Base-by-base conservation (phyloP, 2,888 invertebrate species). In the Lypha dubia region DNA sequence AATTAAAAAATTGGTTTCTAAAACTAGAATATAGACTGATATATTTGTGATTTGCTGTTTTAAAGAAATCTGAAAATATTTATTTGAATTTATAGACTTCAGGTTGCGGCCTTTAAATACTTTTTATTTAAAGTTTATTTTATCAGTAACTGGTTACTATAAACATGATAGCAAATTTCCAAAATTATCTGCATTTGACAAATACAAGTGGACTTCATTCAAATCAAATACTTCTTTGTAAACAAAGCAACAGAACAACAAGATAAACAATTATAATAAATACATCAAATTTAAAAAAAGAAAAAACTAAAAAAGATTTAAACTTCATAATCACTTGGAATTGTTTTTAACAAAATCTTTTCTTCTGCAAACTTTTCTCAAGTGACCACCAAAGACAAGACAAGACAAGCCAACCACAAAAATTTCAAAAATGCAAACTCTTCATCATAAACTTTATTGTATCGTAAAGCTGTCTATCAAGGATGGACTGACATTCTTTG, bases 201-300 rank as follows among this genome's bases (percentile, higher is more conserved):
- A 82, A 76, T n/a, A 60, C 71, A 81, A 81, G 81, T 81, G 81
- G 63, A 76, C 28, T 53, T 41, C 38, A n/a, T n/a, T n/a, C n/a
- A n/a, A n/a, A n/a, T n/a, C n/a, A n/a, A n/a, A n/a, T n/a, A n/a
- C n/a, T n/a, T n/a, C n/a, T n/a, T n/a, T n/a, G n/a, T n/a, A n/a
- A n/a, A 71, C 41, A 68, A 8, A 76, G 63, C n/a, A 51, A 49
- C 32, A 11, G 8, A 1, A 35, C 28, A 60, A 32, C 20, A 68
- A 11, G 8, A 1, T 20, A 46, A 60, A 32, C 20, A 68, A 38
- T 46, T 73, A 58, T 41, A 67, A 51, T 74, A 68, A 32, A 56
- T 63, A 62, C 53, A 70, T 60, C 60, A n/a, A n/a, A n/a, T n/a
- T n/a, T n/a, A 62, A 56, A 53, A 60, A 1, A 6, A 44, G 41